Base-by-base conservation (phyloP, 2,113 vertebrate species). In the Toxotes chatareus region DNA sequence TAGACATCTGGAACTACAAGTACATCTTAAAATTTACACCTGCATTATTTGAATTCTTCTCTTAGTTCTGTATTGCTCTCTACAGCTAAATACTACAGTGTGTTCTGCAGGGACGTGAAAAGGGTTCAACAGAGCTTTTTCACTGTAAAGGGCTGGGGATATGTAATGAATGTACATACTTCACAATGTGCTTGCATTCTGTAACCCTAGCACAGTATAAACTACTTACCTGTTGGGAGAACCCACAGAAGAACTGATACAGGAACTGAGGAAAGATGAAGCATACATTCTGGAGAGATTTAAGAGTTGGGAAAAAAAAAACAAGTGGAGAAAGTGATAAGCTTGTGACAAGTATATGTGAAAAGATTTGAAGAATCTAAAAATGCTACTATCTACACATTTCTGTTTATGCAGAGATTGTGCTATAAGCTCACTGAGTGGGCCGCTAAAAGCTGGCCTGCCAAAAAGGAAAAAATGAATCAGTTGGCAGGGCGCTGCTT, bases 241-340 rank as follows among this genome's bases (percentile, higher is more conserved):
- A 99, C 53, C 98, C 98, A 88, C 98, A 99, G 96, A 99, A 99
- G 96, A 99, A 99, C 95, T 99, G 98, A 95, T 99, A 99, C 23
- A 99, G 96, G 95, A 99, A 99, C 95, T 99, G 98, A 88, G 98
- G 98, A 91, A 99, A 99, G 92, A 99, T 99, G 96, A 99, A 99
- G 94, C 98, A 99, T 91, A 99, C 98, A 83, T 99, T 99, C 98
- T 99, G 96, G 73, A 87, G 76, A 83, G 85, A 83, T 68, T 80
- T 55, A 70, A 86, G 40, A 70, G 1, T 12, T 46, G 75, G 16
- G 16, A 74, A 62, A 21, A 31, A 34, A 60, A 42, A 2, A 81
- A 57, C 34, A 66, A 82, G 64, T 3, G 9, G 61, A 82, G 73
- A 73, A 70, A 76, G 69, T 80, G 81, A 76, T 84, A 57, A 82